phyloP scores from a whole-genome alignment of 2,888 invertebrate genomes.

The Leucozona laternaria region DNA sequence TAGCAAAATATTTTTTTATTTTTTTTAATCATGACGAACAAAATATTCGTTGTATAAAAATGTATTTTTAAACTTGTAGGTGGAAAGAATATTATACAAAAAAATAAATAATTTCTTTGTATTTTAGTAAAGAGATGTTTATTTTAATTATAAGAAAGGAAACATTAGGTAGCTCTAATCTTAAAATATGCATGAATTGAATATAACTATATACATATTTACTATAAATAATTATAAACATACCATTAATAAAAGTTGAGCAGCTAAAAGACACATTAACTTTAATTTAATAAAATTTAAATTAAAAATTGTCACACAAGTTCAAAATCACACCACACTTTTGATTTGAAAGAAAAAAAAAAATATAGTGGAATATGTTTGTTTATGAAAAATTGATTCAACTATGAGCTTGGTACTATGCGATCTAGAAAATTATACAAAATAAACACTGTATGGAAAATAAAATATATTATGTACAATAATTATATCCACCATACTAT shows the following conservation, averaged over 20 bases:
- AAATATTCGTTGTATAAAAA: not conserved
- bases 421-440: conserved; percentile 1
- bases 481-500: not conserved
- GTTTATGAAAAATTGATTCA: conserved; percentile 10
- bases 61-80: conserved; percentile 13
- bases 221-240: conserved; percentile 1
- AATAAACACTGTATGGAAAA: conserved; percentile 27
- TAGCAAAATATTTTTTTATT: not conserved
- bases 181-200: not conserved
- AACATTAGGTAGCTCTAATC: not conserved
- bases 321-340: conserved; percentile 3
- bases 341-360: conserved; percentile 14
- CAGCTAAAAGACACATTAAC: conserved; percentile 49
- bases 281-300: conserved; percentile 4
- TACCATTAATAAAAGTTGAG: conserved; percentile 61
- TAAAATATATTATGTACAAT: conserved; percentile 1
- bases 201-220: not conserved
- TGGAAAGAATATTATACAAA: not conserved
- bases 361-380: not conserved
- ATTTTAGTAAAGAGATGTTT: not conserved
- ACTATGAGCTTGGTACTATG: not conserved
- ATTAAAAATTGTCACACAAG: conserved; percentile 19
- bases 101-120: conserved; percentile 9
- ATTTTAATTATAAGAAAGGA: not conserved
- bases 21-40: not conserved